These are phyloP conservation scores for Nesometra sesokonis DNA, from an alignment of 35 echinoderm and acorn worm species.

Conservation along the genomic window DNA sequence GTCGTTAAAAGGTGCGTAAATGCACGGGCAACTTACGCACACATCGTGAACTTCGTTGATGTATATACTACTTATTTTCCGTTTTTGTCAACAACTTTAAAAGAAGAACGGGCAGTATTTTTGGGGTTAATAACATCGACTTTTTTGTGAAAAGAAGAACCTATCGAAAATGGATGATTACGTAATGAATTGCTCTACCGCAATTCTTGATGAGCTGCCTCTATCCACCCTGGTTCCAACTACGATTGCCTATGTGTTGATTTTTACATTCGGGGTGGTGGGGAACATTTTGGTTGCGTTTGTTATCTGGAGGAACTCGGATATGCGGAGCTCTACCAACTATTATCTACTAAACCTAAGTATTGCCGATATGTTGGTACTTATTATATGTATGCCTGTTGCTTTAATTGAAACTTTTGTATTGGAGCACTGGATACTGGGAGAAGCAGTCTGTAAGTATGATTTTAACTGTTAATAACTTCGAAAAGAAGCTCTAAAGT, in stretches of 20 bases:
- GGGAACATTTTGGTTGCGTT: constrained; percentile 75
- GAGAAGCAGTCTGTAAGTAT: constrained; percentile 93
- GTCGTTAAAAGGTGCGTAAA: too few species aligned
- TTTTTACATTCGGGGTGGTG: constrained; percentile 59
- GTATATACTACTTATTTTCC: too few species aligned
- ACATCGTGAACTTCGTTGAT: too few species aligned
- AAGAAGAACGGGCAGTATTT: too few species aligned
- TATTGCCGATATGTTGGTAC: constrained; percentile 70
- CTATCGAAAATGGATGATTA: background rate
- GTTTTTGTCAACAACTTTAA: too few species aligned
- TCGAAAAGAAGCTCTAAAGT: too few species aligned
- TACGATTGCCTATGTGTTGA: constrained; percentile 36
- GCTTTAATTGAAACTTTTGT: constrained; percentile 55
- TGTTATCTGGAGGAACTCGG: constrained; percentile 65
- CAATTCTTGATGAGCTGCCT: background rate
- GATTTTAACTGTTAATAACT: background rate
- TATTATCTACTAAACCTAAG: constrained; percentile 86
- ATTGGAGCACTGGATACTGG: constrained; percentile 33
- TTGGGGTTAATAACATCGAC: too few species aligned
- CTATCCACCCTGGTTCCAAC: background rate
- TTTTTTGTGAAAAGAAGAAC: too few species aligned
- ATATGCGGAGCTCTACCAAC: constrained; percentile 91
- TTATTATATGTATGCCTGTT: constrained; percentile 71
- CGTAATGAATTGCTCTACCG: background rate
- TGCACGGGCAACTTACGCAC: too few species aligned